A percentile compares a stretch with the other conserved stretches of the same genome.
These are phyloP conservation scores for Aplysia californica DNA, from an alignment of 1,140 invertebrate genomes.

Conservation along the genomic window DNA sequence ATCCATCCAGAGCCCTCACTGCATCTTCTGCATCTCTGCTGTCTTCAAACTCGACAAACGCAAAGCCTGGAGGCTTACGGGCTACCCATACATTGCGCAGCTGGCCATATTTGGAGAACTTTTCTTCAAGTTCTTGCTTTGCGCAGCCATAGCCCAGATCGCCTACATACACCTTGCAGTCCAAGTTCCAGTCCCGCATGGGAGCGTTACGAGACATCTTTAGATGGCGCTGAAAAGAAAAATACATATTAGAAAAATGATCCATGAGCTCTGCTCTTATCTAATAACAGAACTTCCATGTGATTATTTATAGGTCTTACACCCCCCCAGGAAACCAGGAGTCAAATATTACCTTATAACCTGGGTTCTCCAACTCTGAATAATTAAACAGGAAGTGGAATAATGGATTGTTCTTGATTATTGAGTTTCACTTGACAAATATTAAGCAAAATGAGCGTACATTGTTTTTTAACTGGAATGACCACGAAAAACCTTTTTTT, in stretches of 20 bases:
- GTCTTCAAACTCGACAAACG: slow-evolving; percentile 98
- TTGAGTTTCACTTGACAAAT: no score
- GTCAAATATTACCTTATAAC: no score
- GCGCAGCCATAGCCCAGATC: slow-evolving; percentile 75
- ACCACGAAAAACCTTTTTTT: no score
- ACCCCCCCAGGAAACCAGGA: no score
- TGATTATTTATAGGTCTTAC: no score
- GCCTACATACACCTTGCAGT: slow-evolving; percentile 97
- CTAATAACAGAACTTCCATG: no score
- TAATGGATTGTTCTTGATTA: no score
- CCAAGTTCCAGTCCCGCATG: slow-evolving; percentile 68
- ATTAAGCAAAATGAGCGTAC: no score
- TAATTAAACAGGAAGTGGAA: no score
- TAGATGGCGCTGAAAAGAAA: not conserved
- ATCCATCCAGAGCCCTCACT: slow-evolving; percentile 91
- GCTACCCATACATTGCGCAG: slow-evolving; percentile 95
- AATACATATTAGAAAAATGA: not conserved
- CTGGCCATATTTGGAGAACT: slow-evolving; percentile 84
- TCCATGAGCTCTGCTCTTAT: no score
- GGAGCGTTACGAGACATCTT: slow-evolving; percentile 19
- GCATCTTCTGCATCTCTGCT: slow-evolving; percentile 93
- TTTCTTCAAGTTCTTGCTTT: slow-evolving; percentile 60
- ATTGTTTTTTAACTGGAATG: no score
- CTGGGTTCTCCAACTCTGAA: no score
- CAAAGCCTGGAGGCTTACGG: slow-evolving; percentile 84